Base-by-base conservation (phyloP, 2,113 vertebrate genomes). In the Prionailurus bengalensis region DNA sequence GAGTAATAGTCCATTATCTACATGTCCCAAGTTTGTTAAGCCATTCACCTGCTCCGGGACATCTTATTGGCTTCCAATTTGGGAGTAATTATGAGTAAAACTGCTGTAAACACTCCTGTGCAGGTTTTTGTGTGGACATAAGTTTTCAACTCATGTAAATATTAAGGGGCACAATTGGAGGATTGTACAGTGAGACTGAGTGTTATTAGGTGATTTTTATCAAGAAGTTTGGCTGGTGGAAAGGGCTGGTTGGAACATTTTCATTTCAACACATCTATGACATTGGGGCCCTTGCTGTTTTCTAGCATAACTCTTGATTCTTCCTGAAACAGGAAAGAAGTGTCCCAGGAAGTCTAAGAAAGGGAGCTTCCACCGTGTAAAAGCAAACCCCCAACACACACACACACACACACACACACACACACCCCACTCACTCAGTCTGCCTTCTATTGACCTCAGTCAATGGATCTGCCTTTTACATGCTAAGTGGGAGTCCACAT, bases 361-460 rank as follows among this genome's bases (percentile, higher is more conserved):
- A 55, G 45, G 14, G 33, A 4, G 0, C 7, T n/a, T 16, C 33
- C 73, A 16, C 0, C 5, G n/a, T 1, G n/a, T 36, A 11, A 53
- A 48, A 48, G 42, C 51, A 66, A 3, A 6, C 14, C 53, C 5
- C 16, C 53, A 6, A 53, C 16, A 12, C 31, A 53, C 48, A 53
- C 1, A 61, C 58, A 19, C 55, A 61, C 21, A 61, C 58, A 61
- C 58, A 61, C 58, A 61, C 58, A 61, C 58, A 61, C 58, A 61
- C 58, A 61, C 58, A 19, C 0, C 53, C 15, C 17, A 42, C 16
- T 4, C 12, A 33, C 25, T 0, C 21, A 25, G 3, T 61, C 58
- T 61, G 58, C 58, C 58, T 61, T 61, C 58, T 3, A 12, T 1
- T n/a, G 55, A 45, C 76, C 8, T 83, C 8, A 19, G 31, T n/a